Base-by-base conservation (phyloP, 2,888 invertebrate genomes). In the Endotricha flammealis region DNA sequence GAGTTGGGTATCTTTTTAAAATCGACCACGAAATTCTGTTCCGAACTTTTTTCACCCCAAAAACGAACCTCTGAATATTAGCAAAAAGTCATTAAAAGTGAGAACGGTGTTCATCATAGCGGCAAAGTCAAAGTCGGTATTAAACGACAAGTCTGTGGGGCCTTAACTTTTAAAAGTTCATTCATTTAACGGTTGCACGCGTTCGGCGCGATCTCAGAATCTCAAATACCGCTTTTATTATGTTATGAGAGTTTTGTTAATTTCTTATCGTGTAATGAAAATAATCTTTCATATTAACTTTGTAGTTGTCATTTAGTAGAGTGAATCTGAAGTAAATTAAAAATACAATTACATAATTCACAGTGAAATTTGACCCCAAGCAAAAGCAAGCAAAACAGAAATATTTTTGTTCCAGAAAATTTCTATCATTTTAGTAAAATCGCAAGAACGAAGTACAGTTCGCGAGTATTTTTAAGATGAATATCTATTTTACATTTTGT, bases 61-160 rank as follows among this genome's bases (percentile, higher is more conserved):
- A 74, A 62, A 62, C 64, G 62, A 57, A 65, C 64, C 70, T 57
- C 57, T 54, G 80, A 78, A 85, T 82, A 85, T 83, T 81, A 83
- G 82, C 83, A 75, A 79, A 85, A 86, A 86, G 85, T 85, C 83
- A 86, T 86, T 86, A 85, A 85, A 86, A 85, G 79, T 85, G 71
- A 80, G 77, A 74, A 67, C 57, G 75, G 67, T 80, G 79, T 83
- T 83, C 83, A 83, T 83, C 83, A 83, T 69, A 61, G 61, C 63
- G 60, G 53, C 38, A 47, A 48, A 59, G 64, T 79, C 80, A 79
- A 82, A 82, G 80, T 75, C 75, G 69, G 78, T 71, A 78, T 80
- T 78, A 82, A 71, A 75, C 57, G 57, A 61, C 61, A 69, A 77
- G 64, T 76, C 64, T 63, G 59, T 45, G 50, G 56, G 68, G 62